Conservation (phyloP, 2,113 vertebrate genomes). For the Podarcis muralis region DNA sequence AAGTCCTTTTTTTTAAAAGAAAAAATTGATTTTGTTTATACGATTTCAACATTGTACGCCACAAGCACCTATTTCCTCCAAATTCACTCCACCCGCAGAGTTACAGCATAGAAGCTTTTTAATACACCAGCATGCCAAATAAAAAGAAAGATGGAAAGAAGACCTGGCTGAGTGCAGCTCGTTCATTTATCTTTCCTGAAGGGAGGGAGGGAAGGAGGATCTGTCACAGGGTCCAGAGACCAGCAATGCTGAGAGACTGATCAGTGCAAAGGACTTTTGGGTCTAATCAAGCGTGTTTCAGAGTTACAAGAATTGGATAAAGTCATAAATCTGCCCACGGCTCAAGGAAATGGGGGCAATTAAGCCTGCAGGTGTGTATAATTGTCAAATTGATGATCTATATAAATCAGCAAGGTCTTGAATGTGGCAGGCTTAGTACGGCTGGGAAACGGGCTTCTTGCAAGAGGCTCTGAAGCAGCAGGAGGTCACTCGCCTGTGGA, state of each 20-base stretch:
- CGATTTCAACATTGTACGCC: neutral
- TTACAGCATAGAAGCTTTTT: neutral
- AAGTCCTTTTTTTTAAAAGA: neutral
- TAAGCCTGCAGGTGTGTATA: conserved; percentile 75
- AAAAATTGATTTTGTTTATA: neutral
- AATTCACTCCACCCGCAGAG: neutral
- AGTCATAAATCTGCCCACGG: conserved; percentile 69
- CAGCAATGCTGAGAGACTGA: conserved; percentile 52
- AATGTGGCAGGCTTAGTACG: rapidly evolving
- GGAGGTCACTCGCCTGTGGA: neutral
- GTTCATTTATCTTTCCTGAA: conserved; percentile 66
- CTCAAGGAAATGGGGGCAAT: conserved; percentile 75
- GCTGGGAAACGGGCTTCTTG: neutral
- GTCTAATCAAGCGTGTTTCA: conserved; percentile 70
- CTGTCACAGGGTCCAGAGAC: conserved; percentile 63
- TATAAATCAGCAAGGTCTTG: conserved; percentile 67
- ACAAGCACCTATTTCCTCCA: neutral
- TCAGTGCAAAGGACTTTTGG: conserved; percentile 63
- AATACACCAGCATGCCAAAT: neutral
- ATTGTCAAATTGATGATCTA: conserved; percentile 75
- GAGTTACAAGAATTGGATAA: conserved; percentile 73
- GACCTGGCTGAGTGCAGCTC: conserved; percentile 47
- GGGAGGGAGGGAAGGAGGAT: conserved; percentile 35
- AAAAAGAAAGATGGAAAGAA: conserved; percentile 49
- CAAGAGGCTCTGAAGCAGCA: neutral